Percentiles rank a stretch among this genome's conserved stretches.
Conservation (phyloP, 2,113 vertebrate species). For the Cisticola juncidis region DNA sequence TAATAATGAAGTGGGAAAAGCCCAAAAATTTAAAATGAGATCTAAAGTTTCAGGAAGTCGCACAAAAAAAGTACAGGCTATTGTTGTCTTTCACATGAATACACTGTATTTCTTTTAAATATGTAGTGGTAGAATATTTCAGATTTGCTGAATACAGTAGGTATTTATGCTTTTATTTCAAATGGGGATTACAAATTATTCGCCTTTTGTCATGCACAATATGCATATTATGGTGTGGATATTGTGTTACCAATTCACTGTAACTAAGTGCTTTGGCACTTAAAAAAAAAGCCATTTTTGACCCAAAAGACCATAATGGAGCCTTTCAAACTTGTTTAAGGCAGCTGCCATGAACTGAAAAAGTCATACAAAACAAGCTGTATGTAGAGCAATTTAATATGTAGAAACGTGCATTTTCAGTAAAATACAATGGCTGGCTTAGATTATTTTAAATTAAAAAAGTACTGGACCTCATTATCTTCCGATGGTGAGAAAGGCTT, state of each 20-base stretch:
- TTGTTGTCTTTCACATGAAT: constrained; percentile 21
- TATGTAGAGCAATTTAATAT: constrained; percentile 44
- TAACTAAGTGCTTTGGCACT: constrained; percentile 65
- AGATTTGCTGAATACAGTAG: constrained; percentile 58
- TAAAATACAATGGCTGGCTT: constrained; percentile 52
- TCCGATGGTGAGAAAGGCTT: constrained; percentile 11
- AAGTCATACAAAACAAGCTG: constrained; percentile 31
- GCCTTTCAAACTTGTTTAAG: constrained; percentile 59
- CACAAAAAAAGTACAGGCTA: neutral
- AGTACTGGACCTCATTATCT: neutral
- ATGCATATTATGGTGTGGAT: constrained; percentile 52
- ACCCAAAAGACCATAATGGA: constrained; percentile 32
- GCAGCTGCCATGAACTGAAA: constrained; percentile 39
- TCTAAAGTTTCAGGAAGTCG: constrained; percentile 5
- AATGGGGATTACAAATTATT: constrained; percentile 70
- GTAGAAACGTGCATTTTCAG: constrained; percentile 55
- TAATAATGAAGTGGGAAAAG: neutral
- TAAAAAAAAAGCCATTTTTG: constrained; percentile 14
- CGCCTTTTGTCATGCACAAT: constrained; percentile 52
- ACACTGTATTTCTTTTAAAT: constrained; percentile 16
- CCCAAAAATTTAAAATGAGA: neutral
- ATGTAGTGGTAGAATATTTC: neutral
- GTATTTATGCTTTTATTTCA: constrained; percentile 63
- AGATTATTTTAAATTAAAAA: constrained; percentile 22
- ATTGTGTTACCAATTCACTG: constrained; percentile 65